Evolutionary conservation across 2,888 invertebrate species (phyloP).

Genomic region (Dorcus hopei): DNA sequence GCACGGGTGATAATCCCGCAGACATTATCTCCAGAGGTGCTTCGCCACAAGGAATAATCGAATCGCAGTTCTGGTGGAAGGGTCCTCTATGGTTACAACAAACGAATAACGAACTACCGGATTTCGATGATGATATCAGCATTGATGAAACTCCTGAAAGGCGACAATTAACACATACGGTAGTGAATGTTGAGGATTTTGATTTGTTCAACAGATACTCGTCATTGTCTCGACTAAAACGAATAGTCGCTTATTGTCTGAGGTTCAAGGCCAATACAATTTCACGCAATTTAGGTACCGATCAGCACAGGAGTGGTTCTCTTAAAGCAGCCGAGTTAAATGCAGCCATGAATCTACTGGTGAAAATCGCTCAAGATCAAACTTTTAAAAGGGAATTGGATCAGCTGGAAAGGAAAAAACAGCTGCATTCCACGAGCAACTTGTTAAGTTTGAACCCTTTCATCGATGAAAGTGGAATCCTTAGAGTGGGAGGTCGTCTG

Average conservation of each 20-base stretch:
- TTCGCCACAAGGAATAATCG: too few relatives aligned
- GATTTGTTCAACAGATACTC: neutral
- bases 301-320: neutral
- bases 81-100: conserved; percentile 1
- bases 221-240: neutral
- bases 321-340: conserved; percentile 1
- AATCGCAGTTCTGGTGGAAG: conserved; percentile 27
- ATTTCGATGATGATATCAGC: neutral
- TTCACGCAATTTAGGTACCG: neutral
- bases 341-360: neutral
- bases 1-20: conserved; percentile 26
- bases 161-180: neutral
- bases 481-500: conserved; percentile 13
- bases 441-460: conserved; percentile 4
- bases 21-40: conserved; percentile 29
- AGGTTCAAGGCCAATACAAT: too few relatives aligned
- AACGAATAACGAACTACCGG: neutral
- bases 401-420: neutral
- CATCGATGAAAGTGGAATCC: conserved; percentile 6
- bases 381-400: neutral
- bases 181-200: neutral
- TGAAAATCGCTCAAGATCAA: conserved; percentile 1
- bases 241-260: neutral
- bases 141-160: neutral
- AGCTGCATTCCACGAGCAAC: neutral